Evolutionary conservation across 2,113 vertebrate species (phyloP), one percentile per base, ranked within the genome.

Genomic region (Salvator merianae): DNA sequence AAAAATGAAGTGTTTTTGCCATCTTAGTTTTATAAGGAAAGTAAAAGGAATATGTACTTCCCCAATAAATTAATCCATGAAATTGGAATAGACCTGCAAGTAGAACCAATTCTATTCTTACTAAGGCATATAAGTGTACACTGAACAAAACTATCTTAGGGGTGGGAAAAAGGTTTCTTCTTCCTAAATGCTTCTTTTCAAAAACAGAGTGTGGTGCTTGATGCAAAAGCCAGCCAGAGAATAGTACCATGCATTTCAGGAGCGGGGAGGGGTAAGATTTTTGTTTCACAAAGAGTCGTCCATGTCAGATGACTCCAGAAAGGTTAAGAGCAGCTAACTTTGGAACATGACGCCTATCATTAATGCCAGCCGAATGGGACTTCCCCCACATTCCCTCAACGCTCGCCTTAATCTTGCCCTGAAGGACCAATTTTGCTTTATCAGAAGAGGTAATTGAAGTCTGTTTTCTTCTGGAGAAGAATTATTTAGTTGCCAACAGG

Each of bases 351-450:
- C 86, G 32, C 12, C 32, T 82, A 26, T 30, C 4, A 22, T 88
- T 88, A 84, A 82, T 36, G 14, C 0, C 50, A 1, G 24, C 26
- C 12, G 74, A 83, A 30, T 10, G 38, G 7, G 9, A 4, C 1
- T 66, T 1, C 79, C 9, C 7, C 88, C 1, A 1, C 7, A 7
- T 0, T 84, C 62, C 80, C 38, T 59, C 0, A 63, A 9, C 43
- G 7, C 10, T 53, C 43, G 40, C 72, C 40, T 77, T 88, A 82
- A 82, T 87, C 59, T 86, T 85, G 69, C 1, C 10, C 75, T 82
- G 22, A 5, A 50, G 53, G 55, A 87, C 34, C 38, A 81, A 80
- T 47, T 81, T 87, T 81, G 40, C 43, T 6, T 24, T n/a, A 12
- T 30, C 63, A 32, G 0, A 1, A 65, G 28, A 26, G 28, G 16